Evolutionary conservation across 2,113 vertebrate genomes (phyloP), one percentile per base, ranked within the genome.

Genomic region (Meles meles): DNA sequence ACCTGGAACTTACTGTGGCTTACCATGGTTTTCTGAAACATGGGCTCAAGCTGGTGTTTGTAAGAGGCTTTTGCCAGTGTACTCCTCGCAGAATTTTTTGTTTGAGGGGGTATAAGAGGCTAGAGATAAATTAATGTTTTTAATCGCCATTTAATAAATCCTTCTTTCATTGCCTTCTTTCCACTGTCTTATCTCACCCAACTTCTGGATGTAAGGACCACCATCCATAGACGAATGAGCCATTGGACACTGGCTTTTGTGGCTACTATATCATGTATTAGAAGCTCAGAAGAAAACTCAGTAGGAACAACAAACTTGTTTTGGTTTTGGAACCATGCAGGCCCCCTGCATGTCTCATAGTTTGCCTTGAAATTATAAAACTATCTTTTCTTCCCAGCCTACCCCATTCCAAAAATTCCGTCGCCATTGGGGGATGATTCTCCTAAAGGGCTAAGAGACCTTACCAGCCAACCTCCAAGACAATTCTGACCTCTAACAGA

Each of bases 351-450:
- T 57, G 23, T 63, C 55, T 52, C 72, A 27, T 91, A 84, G 88
- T 85, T 89, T 91, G 31, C 85, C 65, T 96, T 91, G 65, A 93
- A 84, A 88, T 97, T 76, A 72, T 71, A 83, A 93, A 90, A 23
- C 17, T 86, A n/a, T 44, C 31, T 74, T 90, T 76, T 90, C 39
- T 77, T 59, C 80, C 29, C 20, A 21, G 67, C 59, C 42, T 42
- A 83, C 61, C 55, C 59, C 47, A 39, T 92, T 90, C 44, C 42
- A 85, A 88, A 87, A 94, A n/a, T 49, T 23, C 25, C 25, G 34
- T 69, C 37, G 37, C 21, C 37, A 4, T 7, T 88, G 47, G 18
- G 47, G 42, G 29, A 39, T 52, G 31, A 63, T 94, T 74, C 79
- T 72, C 80, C 77, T 31, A n/a, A 90, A 65, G 55, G 29, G 18